Percentiles rank a stretch among this genome's conserved stretches.
Evolutionary conservation across 2,888 invertebrate species (phyloP).

Genomic region (Eristalis arbustorum): DNA sequence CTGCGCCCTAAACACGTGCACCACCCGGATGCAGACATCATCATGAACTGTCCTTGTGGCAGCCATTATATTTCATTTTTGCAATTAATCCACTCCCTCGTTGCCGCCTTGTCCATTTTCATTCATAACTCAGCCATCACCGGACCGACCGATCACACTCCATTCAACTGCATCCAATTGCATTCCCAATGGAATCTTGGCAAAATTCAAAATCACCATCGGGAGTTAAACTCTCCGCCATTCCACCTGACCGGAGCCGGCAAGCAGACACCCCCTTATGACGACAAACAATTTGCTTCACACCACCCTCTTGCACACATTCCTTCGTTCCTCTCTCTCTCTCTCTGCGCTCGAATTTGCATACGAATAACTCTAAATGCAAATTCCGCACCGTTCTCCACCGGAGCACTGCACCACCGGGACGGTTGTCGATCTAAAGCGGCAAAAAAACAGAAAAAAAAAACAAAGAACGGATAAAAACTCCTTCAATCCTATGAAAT

Average conservation of each 20-base stretch:
- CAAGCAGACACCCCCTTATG: not conserved
- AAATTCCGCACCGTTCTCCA: slow-evolving; percentile 11
- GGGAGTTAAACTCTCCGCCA: not conserved
- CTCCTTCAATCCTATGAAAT: not conserved
- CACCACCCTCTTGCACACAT: not conserved
- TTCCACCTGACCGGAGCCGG: not conserved
- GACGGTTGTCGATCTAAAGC: not conserved
- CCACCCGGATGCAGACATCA: too few species aligned
- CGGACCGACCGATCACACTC: too few species aligned
- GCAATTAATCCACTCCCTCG: too few species aligned
- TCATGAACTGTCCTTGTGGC: too few species aligned
- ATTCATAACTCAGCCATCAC: too few species aligned
- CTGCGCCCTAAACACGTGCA: too few species aligned
- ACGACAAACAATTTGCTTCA: too few species aligned
- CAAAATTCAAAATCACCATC: not conserved
- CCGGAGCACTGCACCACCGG: not conserved
- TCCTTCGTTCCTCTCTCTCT: not conserved
- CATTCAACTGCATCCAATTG: not conserved
- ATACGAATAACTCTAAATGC: slow-evolving; percentile 20
- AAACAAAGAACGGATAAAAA: not conserved
- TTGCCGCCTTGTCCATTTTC: too few species aligned
- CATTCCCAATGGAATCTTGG: not conserved
- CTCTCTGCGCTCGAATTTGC: not conserved
- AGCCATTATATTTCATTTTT: too few species aligned
- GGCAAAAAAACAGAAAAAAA: not conserved